phyloP scores from a whole-genome alignment of 2,113 vertebrate species.

The Apodemus speciosus region DNA sequence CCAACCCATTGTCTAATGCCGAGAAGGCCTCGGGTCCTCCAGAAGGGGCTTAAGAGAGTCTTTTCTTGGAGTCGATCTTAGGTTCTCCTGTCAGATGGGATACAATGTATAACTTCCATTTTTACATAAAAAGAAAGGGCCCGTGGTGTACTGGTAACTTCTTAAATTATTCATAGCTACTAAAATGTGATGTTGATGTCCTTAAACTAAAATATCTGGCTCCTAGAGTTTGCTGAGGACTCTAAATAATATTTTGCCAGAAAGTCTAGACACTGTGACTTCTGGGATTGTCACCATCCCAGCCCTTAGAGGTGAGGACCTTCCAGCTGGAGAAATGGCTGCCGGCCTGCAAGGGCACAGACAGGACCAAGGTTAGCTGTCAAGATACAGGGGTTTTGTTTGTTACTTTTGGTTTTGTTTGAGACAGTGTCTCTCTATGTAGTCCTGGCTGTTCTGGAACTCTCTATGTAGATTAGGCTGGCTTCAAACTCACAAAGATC shows the following conservation, averaged over 20 bases:
- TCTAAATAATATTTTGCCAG: not conserved
- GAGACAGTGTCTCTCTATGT: not conserved
- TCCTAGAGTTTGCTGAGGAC: not conserved
- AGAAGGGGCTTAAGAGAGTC: not conserved
- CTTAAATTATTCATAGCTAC: conserved; percentile 16
- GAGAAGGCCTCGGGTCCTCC: not conserved
- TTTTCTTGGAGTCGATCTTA: not conserved
- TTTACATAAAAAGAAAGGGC: not conserved
- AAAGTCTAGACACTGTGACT: not conserved
- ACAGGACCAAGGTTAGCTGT: not conserved
- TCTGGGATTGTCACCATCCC: not conserved
- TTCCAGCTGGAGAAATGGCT: not conserved
- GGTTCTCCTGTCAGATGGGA: not conserved
- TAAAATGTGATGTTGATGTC: not conserved
- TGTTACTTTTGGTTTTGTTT: not conserved
- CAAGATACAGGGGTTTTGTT: not conserved
- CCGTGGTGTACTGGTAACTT: not conserved
- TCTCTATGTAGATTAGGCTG: not conserved
- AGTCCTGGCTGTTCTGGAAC: not conserved
- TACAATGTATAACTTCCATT: not conserved
- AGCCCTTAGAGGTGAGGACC: too few species aligned
- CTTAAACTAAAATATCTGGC: not conserved
- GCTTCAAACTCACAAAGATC: not conserved
- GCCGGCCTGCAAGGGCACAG: not conserved
- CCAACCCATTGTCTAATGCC: not conserved